A percentile compares a stretch with the other conserved stretches of the same genome.
phyloP scores from a whole-genome alignment of 2,797 vertebrate genomes.

The Lagocephalus sceleratus region DNA sequence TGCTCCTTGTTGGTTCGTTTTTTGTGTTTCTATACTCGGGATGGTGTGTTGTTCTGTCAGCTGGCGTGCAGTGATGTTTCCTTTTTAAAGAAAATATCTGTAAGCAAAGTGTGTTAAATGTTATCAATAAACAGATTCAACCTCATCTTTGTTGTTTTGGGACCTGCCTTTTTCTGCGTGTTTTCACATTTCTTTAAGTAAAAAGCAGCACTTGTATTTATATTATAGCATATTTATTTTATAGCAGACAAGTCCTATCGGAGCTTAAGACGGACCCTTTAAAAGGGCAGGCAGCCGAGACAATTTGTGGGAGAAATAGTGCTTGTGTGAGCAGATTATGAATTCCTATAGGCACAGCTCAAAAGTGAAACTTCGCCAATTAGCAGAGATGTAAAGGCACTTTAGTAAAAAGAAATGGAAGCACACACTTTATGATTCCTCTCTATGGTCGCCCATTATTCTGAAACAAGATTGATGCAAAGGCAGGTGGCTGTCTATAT shows the following conservation, averaged over 20 bases:
- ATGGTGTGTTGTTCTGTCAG: conserved; percentile 71
- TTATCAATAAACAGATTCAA: conserved; percentile 69
- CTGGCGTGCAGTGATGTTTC: conserved; percentile 82
- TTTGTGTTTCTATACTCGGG: conserved; percentile 56
- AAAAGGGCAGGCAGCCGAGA: conserved; percentile 9
- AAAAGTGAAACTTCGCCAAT: conserved; percentile 27
- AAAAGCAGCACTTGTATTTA: background rate
- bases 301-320: conserved; percentile 6
- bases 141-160: conserved; percentile 2
- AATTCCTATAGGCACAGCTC: conserved; percentile 13
- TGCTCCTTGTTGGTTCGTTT: conserved; percentile 53
- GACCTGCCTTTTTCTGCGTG: conserved; percentile 7
- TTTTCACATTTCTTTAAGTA: background rate
- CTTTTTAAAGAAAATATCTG: conserved; percentile 78
- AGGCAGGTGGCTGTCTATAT: too few species aligned
- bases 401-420: conserved; percentile 3
- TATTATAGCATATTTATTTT: background rate
- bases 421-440: conserved; percentile 12
- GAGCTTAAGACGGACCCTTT: conserved; percentile 13
- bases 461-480: too few species aligned
- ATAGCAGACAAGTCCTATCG: conserved; percentile 6
- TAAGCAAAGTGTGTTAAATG: conserved; percentile 78
- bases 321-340: conserved; percentile 23
- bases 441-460: background rate
- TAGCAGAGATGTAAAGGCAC: conserved; percentile 15